phyloP scores from a whole-genome alignment of 2,888 invertebrate species.

The Hirtodrosophila trivittata region DNA sequence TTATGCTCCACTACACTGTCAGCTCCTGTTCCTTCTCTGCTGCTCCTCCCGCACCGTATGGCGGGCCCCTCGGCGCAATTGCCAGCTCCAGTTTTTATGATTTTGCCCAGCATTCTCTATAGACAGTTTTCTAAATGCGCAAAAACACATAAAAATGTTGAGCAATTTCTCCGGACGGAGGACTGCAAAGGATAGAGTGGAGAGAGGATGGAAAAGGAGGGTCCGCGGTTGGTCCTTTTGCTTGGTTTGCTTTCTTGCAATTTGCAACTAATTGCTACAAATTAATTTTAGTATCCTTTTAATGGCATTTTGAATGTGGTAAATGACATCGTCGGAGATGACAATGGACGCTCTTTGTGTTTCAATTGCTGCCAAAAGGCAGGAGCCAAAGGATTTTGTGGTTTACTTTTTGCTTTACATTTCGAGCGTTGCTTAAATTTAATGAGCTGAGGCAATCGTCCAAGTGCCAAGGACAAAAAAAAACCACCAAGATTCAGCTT shows the following conservation, averaged over 20 bases:
- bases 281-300: conserved; percentile 80
- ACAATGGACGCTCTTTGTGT: conserved; percentile 66
- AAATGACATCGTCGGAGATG: conserved; percentile 59
- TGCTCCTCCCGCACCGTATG: not conserved
- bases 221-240: conserved; percentile 24
- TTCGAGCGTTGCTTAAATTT: conserved; percentile 47
- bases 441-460: conserved; percentile 67
- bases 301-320: conserved; percentile 79
- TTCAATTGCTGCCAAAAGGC: conserved; percentile 55
- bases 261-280: conserved; percentile 80
- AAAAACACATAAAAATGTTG: conserved; percentile 77
- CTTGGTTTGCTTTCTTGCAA: conserved; percentile 66
- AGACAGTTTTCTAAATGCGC: conserved; percentile 73
- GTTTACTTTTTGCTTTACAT: conserved; percentile 49
- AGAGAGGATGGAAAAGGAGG: not conserved
- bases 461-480: conserved; percentile 2
- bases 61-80: conserved; percentile 34
- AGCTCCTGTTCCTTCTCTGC: not conserved
- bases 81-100: conserved; percentile 68
- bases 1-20: conserved; percentile 63
- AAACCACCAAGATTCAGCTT: no score
- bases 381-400: conserved; percentile 53
- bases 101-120: conserved; percentile 53
- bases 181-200: not conserved
- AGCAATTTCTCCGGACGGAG: conserved; percentile 60